Base-by-base conservation (phyloP, 2,888 invertebrate species). In the Dorcus parallelipipedus region DNA sequence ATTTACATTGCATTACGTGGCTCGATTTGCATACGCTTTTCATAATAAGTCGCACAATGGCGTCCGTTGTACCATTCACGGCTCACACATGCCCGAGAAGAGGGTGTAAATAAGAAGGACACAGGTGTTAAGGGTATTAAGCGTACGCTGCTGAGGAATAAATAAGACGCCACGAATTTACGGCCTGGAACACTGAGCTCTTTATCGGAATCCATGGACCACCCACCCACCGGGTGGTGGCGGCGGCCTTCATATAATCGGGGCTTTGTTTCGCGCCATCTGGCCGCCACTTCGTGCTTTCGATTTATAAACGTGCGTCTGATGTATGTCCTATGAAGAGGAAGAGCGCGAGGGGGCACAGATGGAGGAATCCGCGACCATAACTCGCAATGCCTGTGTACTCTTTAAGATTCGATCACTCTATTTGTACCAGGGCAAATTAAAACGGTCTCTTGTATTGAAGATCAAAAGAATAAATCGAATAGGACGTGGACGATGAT, bases 121-220 rank as follows among this genome's bases (percentile, higher is more conserved):
- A 45, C 45, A 56, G 51, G 50, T 56, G 56, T 56, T 56, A 43
- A 23, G 14, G 38, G 38, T 41, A 50, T 56, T 56, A 56, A 45
- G 23, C 33, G 45, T 9, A 43, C 40, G 26, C 38, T 47, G 33
- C 17, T 38, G 20, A 39, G 38, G 33, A 55, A 43, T 26, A 55
- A 49, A 55, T 50, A 39, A 50, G 50, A 50, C 17, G 20, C 38
- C 38, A 9, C 23, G 47, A 52, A 52, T 56, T 56, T 52, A 47
- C 48, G 26, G 43, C 38, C 23, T 47, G 23, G 26, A 56, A 55
- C 20, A 50, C 42, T 38, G 49, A 38, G 38, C 14, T 50, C 50
- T 50, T 53, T 53, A 53, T 53, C 53, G 53, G 45, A 45, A 58
- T 58, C 53, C 55, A 43, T 54, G 54, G 65, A 61, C 65, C 65